Conservation (phyloP, 53 echinoderm and acorn worm species). For the Astropecten irregularis region DNA sequence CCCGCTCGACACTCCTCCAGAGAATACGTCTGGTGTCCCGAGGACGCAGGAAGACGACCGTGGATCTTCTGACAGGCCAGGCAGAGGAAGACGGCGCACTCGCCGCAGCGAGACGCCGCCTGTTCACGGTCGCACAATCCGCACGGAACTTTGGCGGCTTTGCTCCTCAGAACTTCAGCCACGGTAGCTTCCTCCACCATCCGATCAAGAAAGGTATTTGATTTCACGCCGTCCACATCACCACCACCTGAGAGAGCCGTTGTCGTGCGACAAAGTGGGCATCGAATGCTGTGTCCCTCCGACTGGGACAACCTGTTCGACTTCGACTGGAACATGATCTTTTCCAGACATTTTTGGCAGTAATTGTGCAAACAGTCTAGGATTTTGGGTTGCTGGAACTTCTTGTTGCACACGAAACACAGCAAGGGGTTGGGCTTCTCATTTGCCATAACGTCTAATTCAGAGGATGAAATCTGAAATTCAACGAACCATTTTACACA, state of each 20-base stretch:
- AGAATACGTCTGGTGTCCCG: conserved; percentile 4
- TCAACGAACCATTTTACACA: too few species aligned
- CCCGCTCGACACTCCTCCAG: conserved; percentile 29
- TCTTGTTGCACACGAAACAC: conserved; percentile 4
- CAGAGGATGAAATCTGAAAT: too few species aligned
- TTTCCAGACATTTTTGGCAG: conserved; percentile 3
- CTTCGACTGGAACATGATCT: background rate
- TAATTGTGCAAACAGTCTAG: conserved; percentile 24
- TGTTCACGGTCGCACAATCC: background rate
- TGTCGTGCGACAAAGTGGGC: conserved; percentile 4
- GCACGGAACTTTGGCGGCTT: background rate
- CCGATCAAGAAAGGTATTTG: conserved; percentile 9
- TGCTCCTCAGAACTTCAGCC: background rate
- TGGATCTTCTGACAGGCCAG: conserved; percentile 12
- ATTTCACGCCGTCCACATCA: background rate
- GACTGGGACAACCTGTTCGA: background rate
- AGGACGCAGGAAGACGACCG: background rate
- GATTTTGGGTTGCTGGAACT: conserved; percentile 21
- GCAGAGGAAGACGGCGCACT: conserved; percentile 48
- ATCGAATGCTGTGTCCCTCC: background rate
- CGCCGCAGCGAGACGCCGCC: conserved; percentile 14
- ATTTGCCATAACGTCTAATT: too few species aligned
- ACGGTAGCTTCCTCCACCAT: conserved; percentile 2
- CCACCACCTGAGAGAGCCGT: background rate
- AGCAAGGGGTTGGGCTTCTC: background rate